A percentile compares a stretch with the other conserved stretches of the same genome.
Evolutionary conservation across 2,113 vertebrate genomes (phyloP).

Genomic region (Tonatia bakeri): DNA sequence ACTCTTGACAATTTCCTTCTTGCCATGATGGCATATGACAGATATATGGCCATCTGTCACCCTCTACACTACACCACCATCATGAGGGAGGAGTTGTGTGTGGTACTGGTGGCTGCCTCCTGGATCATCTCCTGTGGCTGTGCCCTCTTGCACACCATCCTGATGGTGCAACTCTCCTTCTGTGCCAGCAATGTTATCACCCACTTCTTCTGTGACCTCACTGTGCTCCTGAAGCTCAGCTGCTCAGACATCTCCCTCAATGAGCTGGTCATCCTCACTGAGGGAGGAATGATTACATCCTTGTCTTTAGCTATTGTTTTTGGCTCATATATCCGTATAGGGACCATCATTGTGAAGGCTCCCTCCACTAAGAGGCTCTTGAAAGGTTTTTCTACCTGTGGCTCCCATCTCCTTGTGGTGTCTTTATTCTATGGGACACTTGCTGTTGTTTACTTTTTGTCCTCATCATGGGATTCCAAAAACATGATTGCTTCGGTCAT

Average conservation of each 20-base stretch:
- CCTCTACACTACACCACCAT: constrained; percentile 39
- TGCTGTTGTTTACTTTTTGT: constrained; percentile 50
- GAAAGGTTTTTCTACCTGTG: constrained; percentile 69
- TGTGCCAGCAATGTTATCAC: too few relatives aligned
- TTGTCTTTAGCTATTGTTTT: constrained; percentile 9
- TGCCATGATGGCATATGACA: constrained; percentile 61
- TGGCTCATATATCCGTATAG: constrained; percentile 28
- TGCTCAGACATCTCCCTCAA: constrained; percentile 56
- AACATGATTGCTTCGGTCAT: constrained; percentile 50
- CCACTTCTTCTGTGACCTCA: constrained; percentile 51
- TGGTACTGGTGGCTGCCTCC: constrained; percentile 4
- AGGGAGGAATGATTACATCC: not conserved
- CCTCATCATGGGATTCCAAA: constrained; percentile 17
- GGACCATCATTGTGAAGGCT: not conserved
- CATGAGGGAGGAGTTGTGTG: constrained; percentile 42
- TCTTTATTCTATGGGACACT: constrained; percentile 61
- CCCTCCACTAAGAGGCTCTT: not conserved
- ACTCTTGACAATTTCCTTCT: constrained; percentile 57
- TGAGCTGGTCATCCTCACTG: constrained; percentile 34
- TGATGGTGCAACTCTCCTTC: not conserved
- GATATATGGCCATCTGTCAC: constrained; percentile 45
- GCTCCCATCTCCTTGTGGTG: constrained; percentile 64
- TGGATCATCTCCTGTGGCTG: constrained; percentile 37
- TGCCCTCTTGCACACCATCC: constrained; percentile 53
- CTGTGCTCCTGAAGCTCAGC: constrained; percentile 34